These are phyloP conservation scores for Tenebrosternarchus preto DNA, from an alignment of 2,113 vertebrate species.

Conservation along the genomic window DNA sequence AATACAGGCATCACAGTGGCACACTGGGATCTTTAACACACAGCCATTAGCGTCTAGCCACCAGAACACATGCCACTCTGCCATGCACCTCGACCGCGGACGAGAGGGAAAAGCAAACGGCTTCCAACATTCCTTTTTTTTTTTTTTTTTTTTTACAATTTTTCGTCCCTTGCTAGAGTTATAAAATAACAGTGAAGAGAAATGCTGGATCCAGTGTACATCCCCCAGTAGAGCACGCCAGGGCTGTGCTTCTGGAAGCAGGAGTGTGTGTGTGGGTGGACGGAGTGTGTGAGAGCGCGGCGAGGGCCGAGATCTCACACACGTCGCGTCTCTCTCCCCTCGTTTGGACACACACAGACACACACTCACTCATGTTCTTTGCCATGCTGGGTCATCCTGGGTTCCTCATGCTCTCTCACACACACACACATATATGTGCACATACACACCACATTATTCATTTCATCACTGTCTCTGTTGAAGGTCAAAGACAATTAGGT, in stretches of 20 bases:
- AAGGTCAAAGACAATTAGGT: slow-evolving; percentile 29
- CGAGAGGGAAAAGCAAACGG: slow-evolving; percentile 7
- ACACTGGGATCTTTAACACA: slow-evolving; percentile 38
- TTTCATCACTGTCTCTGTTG: slow-evolving; percentile 20
- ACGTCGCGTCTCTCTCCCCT: too few relatives aligned
- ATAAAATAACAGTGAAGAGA: slow-evolving; percentile 43
- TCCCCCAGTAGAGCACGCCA: slow-evolving; percentile 18
- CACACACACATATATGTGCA: slow-evolving; percentile 26
- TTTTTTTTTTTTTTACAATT: slow-evolving; percentile 15
- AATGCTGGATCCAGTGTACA: slow-evolving; percentile 27
- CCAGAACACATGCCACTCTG: slow-evolving; percentile 40
- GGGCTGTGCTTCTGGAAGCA: slow-evolving; percentile 42
- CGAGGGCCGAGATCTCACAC: slow-evolving; percentile 27
- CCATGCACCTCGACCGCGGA: slow-evolving; percentile 41
- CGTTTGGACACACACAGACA: slow-evolving; percentile 22
- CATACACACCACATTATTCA: slow-evolving; percentile 25
- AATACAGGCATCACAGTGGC: slow-evolving; percentile 26
- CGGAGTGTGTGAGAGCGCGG: not conserved
- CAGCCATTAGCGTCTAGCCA: slow-evolving; percentile 17
- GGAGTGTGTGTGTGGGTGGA: slow-evolving; percentile 15
- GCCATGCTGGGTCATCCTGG: slow-evolving; percentile 56
- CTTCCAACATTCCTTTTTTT: slow-evolving; percentile 41
- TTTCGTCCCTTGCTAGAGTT: slow-evolving; percentile 43
- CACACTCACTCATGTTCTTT: slow-evolving; percentile 33
- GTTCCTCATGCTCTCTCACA: slow-evolving; percentile 51